Evolutionary conservation across 2,113 vertebrate species (phyloP).

Genomic region (Nibea coibor): DNA sequence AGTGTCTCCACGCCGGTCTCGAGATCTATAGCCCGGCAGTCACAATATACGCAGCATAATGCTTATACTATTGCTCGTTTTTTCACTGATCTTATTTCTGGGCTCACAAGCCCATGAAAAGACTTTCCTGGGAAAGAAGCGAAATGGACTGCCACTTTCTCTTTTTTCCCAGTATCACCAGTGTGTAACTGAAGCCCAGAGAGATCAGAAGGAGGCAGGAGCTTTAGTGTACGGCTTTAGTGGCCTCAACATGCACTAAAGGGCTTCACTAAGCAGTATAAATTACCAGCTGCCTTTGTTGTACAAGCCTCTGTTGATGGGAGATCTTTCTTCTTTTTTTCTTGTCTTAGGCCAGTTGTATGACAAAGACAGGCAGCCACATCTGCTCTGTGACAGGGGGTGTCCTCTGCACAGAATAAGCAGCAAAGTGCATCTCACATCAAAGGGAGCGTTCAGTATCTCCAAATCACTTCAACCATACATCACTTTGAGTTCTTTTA

Average conservation of each 20-base stretch:
- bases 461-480: conserved; percentile 58
- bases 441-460: conserved; percentile 53
- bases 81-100: neutral
- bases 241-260: conserved; percentile 26
- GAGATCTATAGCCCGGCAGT: neutral
- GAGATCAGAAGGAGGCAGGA: conserved; percentile 39
- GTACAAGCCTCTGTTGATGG: conserved; percentile 22
- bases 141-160: neutral
- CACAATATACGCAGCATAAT: neutral
- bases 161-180: conserved; percentile 1
- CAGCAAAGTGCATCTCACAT: conserved; percentile 60
- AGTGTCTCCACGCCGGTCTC: neutral
- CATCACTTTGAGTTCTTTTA: conserved; percentile 47
- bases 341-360: conserved; percentile 26
- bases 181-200: conserved; percentile 27
- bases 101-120: neutral
- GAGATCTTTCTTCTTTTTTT: conserved; percentile 3
- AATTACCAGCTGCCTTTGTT: conserved; percentile 58
- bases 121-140: neutral
- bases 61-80: neutral
- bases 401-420: conserved; percentile 18
- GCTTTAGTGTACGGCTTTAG: conserved; percentile 5
- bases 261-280: conserved; percentile 33
- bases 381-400: conserved; percentile 33
- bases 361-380: conserved; percentile 37